Evolutionary conservation across 2,888 invertebrate species (phyloP).

Genomic region (Psylliodes chrysocephalus): DNA sequence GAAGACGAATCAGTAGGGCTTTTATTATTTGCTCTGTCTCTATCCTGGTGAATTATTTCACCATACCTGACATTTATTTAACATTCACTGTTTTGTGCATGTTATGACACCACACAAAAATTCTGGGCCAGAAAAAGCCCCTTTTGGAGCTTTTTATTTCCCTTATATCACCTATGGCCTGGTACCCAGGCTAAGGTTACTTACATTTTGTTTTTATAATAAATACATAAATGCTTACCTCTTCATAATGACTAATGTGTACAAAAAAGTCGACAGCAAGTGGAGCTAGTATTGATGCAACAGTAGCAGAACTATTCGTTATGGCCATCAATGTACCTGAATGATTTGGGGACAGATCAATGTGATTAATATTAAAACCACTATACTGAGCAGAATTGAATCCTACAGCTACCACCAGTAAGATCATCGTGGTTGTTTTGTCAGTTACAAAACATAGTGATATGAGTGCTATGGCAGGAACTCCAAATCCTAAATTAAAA

Average conservation of each 20-base stretch:
- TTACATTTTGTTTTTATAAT: background rate
- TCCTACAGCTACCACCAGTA: conserved; percentile 76
- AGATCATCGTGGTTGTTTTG: conserved; percentile 68
- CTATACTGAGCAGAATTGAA: conserved; percentile 74
- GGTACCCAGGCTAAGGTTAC: too few relatives aligned
- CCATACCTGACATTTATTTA: too few relatives aligned
- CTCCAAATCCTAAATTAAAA: conserved; percentile 56
- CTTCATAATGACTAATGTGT: conserved; percentile 35
- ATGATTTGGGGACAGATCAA: conserved; percentile 84
- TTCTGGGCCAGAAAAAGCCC: too few relatives aligned
- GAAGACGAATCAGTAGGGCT: too few relatives aligned
- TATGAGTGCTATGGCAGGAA: conserved; percentile 74
- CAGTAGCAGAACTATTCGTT: conserved; percentile 78
- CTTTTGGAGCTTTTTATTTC: too few relatives aligned
- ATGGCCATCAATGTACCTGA: conserved; percentile 85
- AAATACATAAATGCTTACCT: conserved; percentile 24
- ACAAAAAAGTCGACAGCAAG: conserved; percentile 72
- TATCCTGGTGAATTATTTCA: too few relatives aligned
- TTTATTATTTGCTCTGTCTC: too few relatives aligned
- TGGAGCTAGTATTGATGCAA: conserved; percentile 81
- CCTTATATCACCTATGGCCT: too few relatives aligned
- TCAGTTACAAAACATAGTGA: conserved; percentile 70
- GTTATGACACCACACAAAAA: too few relatives aligned
- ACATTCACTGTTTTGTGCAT: too few relatives aligned
- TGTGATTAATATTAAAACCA: conserved; percentile 80